These are phyloP conservation scores for Clarias gariepinus DNA, from an alignment of 2,113 vertebrate species.

Conservation along the genomic window DNA sequence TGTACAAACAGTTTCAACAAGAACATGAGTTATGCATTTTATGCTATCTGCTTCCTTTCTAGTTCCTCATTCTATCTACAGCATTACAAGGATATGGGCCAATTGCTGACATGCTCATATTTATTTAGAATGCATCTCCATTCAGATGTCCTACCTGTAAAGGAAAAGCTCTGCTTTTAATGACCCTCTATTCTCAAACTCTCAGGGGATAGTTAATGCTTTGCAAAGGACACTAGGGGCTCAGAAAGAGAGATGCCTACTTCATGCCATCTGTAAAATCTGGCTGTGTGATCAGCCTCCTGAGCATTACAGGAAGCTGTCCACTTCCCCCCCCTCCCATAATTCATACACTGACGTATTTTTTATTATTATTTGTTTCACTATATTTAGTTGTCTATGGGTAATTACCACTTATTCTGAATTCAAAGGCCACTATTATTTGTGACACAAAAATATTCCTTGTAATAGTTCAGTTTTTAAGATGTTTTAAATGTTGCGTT, in stretches of 20 bases:
- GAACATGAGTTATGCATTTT: neutral
- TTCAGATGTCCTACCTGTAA: slow-evolving; percentile 27
- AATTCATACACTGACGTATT: slow-evolving; percentile 14
- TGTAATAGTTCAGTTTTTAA: neutral
- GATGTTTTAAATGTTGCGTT: neutral
- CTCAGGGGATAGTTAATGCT: slow-evolving; percentile 9
- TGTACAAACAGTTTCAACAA: slow-evolving; percentile 41
- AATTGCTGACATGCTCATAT: neutral
- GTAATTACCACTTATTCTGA: neutral
- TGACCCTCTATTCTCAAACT: slow-evolving; percentile 1
- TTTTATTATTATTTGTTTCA: neutral
- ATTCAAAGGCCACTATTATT: neutral
- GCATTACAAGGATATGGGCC: slow-evolving; percentile 6
- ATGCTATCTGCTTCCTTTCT: neutral
- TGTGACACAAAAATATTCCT: neutral
- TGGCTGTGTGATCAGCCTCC: neutral
- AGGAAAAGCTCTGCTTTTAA: slow-evolving; percentile 20
- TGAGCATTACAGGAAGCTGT: neutral
- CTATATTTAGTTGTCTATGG: neutral
- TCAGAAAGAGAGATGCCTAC: slow-evolving; percentile 24
- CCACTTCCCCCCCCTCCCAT: neutral
- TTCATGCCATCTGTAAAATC: slow-evolving; percentile 35
- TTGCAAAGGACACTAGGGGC: neutral
- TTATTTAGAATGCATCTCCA: slow-evolving; percentile 22
- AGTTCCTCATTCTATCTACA: neutral